Evolutionary conservation across 2,888 invertebrate genomes (phyloP).

Genomic region (Drosophila fungiperda): DNA sequence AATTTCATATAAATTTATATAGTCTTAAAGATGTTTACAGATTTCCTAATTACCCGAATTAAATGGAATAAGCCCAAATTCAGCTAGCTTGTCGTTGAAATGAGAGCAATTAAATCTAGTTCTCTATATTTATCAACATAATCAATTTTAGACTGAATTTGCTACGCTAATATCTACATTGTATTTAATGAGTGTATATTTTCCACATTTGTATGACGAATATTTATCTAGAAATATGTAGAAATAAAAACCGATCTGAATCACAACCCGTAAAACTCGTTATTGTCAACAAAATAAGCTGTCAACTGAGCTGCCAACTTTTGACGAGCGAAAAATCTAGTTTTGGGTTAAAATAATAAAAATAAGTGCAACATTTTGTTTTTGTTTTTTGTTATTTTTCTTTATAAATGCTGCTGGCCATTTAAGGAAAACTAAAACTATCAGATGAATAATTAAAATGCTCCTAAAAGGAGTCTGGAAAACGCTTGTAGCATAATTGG

Average conservation of each 20-base stretch:
- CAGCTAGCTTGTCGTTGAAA: background rate
- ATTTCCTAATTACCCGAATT: background rate
- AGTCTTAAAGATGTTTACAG: too few relatives aligned
- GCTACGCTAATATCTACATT: background rate
- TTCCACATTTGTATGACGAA: background rate
- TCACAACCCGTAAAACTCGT: constrained; percentile 3
- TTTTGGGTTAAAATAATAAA: background rate
- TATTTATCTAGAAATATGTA: background rate
- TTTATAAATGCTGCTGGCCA: too few relatives aligned
- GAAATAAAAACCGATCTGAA: background rate
- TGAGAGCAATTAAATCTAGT: background rate
- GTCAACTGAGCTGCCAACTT: constrained; percentile 1
- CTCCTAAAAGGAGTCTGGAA: background rate
- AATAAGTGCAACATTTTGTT: background rate
- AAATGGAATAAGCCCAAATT: background rate
- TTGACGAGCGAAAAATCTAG: background rate
- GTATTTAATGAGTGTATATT: too few relatives aligned
- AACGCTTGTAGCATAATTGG: background rate
- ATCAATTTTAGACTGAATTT: background rate
- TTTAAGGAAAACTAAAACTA: background rate
- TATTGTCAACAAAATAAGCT: background rate
- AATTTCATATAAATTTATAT: background rate
- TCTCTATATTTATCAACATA: background rate
- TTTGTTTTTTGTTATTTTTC: too few relatives aligned
- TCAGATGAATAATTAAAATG: too few relatives aligned